Evolutionary conservation across 2,888 invertebrate species (phyloP), one percentile per base, ranked within the genome.

Genomic region (Elmis aenea): DNA sequence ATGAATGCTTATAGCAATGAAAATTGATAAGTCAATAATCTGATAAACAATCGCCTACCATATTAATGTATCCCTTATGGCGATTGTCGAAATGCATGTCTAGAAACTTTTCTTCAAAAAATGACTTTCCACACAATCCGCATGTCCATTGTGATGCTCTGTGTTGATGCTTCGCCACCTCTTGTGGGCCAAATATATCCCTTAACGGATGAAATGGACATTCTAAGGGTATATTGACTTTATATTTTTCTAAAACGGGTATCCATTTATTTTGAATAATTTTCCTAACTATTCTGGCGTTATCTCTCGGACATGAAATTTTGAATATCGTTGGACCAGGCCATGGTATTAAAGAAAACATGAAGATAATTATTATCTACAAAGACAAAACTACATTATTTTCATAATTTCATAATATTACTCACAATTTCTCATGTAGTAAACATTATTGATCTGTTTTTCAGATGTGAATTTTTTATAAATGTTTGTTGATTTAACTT

Each of bases 211-310:
- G 90, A 66, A 92, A 84, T 25, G 92, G 92, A 64, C 92, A 92
- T 68, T 91, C 90, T 57, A 90, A 66, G 9, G 91, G 91, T 51
- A 92, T 69, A 60, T 81, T 83, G 39, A 89, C 86, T 69, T 88
- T 85, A 73, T 88, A 89, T 67, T 88, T 85, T 61, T 88, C 88
- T 69, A 92, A 72, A 43, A 91, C 83, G 35, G 92, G 91, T 50
- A 85, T 77, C 89, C 91, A 90, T 81, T 90, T 89, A 77, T 83
- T 87, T 69, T 88, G 85, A 58, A 91, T 82, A 48, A 90, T 82
- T 70, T 86, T 87, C 60, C 88, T 77, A 47, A 91, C 90, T 55
- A 90, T 80, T 61, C 88, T 81, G 52, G 90, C 87, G 73, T 84
- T 88, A 77, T 89, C 88, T 77, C 86, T 79, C 57, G 87, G 86